These are phyloP conservation scores for Tauraco hartlaubi DNA, from an alignment of 2,797 vertebrate genomes.

Conservation along the genomic window DNA sequence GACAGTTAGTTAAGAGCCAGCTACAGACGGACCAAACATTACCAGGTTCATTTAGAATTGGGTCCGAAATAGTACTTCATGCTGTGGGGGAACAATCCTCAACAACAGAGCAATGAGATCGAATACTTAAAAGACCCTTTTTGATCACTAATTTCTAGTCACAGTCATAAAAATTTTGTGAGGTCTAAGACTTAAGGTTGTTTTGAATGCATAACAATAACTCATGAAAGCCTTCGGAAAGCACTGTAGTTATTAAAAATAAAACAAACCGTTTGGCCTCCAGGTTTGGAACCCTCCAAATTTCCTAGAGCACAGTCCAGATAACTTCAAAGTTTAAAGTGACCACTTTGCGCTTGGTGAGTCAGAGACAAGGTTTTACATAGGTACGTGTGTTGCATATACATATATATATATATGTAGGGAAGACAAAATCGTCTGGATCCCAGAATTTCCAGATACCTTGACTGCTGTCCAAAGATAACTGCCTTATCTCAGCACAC, in stretches of 20 bases:
- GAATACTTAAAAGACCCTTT: neutral
- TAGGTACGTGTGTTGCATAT: fast-evolving
- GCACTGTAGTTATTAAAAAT: neutral
- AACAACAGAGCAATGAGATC: neutral
- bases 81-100: neutral
- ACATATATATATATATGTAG: fast-evolving
- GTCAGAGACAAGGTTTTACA: neutral
- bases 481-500: neutral
- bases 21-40: neutral
- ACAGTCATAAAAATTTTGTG: neutral
- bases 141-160: neutral
- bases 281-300: neutral
- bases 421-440: neutral
- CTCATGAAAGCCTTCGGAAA: neutral
- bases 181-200: neutral
- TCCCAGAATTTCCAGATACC: neutral
- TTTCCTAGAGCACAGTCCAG: neutral
- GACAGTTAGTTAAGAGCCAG: constrained; percentile 47
- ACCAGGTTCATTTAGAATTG: neutral
- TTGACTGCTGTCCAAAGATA: neutral
- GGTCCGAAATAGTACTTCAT: neutral
- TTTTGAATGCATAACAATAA: neutral
- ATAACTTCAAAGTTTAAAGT: neutral
- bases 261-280: neutral
- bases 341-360: fast-evolving